Percentiles rank a stretch among this genome's conserved stretches.
Conservation (phyloP, 2,113 vertebrate species). For the Origma solitaria region DNA sequence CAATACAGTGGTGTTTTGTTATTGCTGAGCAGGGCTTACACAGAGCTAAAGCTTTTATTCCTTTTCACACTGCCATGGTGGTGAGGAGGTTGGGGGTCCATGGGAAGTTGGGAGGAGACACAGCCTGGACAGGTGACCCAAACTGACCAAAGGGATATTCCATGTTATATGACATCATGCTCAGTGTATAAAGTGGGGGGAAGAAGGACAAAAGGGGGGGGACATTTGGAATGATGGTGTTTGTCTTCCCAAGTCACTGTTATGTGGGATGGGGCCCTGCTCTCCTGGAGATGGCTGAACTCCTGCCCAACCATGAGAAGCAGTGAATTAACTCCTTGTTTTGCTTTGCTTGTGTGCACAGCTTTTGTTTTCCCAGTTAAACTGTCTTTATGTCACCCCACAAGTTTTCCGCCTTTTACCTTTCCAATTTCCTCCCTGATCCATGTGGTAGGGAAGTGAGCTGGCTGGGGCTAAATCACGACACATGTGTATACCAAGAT, state of each 20-base stretch:
- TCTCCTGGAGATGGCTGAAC: not conserved
- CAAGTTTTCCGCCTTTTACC: not conserved
- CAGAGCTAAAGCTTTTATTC: not conserved
- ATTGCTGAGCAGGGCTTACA: not conserved
- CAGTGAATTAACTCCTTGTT: not conserved
- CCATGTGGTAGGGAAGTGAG: not conserved
- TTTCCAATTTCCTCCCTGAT: rapidly evolving
- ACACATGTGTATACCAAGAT: not conserved
- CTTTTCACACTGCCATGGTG: rapidly evolving
- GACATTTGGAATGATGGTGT: not conserved
- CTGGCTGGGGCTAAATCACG: not conserved
- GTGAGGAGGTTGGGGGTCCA: rapidly evolving
- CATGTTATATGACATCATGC: not conserved
- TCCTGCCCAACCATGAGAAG: not conserved
- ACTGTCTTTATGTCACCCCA: not conserved
- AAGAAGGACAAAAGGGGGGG: not conserved
- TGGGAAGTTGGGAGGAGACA: not conserved
- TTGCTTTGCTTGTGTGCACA: not conserved
- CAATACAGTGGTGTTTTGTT: not conserved
- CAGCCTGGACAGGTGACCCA: not conserved
- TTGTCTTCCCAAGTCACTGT: not conserved
- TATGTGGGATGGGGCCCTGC: no score
- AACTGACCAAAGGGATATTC: not conserved
- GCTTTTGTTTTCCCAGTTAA: not conserved
- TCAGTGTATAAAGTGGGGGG: not conserved